Base-by-base conservation (phyloP, 2,797 vertebrate genomes). In the Epinephelus awoara region DNA sequence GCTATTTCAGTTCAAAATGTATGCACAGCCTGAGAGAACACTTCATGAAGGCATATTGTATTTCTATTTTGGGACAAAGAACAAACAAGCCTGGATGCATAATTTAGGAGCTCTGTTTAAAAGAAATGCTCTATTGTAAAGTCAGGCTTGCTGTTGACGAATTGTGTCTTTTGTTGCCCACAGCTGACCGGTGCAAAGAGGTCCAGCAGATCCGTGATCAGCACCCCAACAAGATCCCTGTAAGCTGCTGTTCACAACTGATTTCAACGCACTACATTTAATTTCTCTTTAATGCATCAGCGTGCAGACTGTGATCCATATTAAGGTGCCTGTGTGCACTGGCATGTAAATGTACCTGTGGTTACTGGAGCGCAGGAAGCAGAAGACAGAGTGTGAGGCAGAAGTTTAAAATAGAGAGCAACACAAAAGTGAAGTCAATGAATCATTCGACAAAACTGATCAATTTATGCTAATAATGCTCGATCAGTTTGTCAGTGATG, bases 141-240 rank as follows among this genome's bases (percentile, higher is more conserved):
- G 17, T 25, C 10, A 1, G 2, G 13, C 23, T 34, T 56, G 8
- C 15, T 54, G 17, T 49, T 70, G 2, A 74, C 23, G 6, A 42
- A 23, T 34, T 80, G 6, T 81, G 44, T 83, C 52, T 76, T 68
- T 75, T 83, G 84, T 84, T 38, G 38, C 56, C 81, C 59, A 52
- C 94, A 99, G 98, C 95, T 91, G 98, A 99, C 91, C 97, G 98
- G 82, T 98, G 97, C 95, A 99, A 98, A 93, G 98, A 99, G 93
- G 98, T 99, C 56, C 97, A 98, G 94, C 98, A 99, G 94, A 99
- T 99, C 91, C 96, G 98, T 5, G 97, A 99, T 71, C 98, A 99
- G 92, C 98, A 99, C 85, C 97, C 98, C 18, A 99, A 96, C 96
- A 99, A 99, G 95, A 99, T 99, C 91, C 98, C 98, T 2, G 98